These are phyloP conservation scores for Nephotettix cincticeps DNA, from an alignment of 1,140 invertebrate genomes.

Conservation along the genomic window DNA sequence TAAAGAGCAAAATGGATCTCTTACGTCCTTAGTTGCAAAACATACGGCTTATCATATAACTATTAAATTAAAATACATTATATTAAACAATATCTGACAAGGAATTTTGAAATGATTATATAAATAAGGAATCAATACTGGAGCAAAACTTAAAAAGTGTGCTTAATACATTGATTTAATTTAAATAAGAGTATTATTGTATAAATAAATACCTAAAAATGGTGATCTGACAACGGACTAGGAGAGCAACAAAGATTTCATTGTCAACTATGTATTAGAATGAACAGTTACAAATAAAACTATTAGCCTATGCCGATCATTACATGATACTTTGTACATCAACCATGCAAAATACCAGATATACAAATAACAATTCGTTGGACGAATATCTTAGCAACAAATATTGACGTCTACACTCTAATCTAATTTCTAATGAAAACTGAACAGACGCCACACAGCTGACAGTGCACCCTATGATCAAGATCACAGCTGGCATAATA, in stretches of 20 bases:
- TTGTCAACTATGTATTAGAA: not conserved
- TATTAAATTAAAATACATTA: too few species aligned
- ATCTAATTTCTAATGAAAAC: not conserved
- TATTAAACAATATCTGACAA: too few species aligned
- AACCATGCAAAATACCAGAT: not conserved
- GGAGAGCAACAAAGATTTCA: not conserved
- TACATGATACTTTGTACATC: not conserved
- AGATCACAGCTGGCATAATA: slow-evolving; percentile 15
- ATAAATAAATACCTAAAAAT: too few species aligned
- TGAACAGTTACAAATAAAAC: not conserved
- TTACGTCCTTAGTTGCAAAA: too few species aligned
- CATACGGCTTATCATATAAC: too few species aligned
- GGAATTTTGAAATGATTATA: too few species aligned
- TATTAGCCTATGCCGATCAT: not conserved
- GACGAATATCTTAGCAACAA: not conserved
- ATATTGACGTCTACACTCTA: not conserved
- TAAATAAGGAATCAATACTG: too few species aligned
- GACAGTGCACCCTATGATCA: not conserved
- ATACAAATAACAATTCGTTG: not conserved
- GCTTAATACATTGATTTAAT: too few species aligned
- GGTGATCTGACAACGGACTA: too few species aligned
- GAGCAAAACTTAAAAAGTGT: too few species aligned
- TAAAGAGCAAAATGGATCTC: too few species aligned
- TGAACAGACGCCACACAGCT: slow-evolving; percentile 17
- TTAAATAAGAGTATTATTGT: too few species aligned